Evolutionary conservation across 2,888 invertebrate genomes (phyloP), one percentile per base, ranked within the genome.

Genomic region (Eupithecia abbreviata): DNA sequence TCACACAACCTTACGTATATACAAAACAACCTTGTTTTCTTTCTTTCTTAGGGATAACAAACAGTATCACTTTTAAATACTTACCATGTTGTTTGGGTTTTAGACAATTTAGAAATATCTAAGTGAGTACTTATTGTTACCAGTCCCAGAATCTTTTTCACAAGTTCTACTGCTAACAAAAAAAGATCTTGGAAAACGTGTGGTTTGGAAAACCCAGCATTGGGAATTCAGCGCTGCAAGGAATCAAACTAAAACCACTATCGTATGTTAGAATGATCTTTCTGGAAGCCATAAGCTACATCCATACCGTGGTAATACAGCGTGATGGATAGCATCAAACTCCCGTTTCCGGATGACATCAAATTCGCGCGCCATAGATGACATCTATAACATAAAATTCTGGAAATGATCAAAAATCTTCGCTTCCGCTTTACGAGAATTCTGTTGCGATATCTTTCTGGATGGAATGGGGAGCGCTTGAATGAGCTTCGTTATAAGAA

Each of bases 401-500:
- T 45, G 45, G 69, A 69, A 69, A 47, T 69, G 69, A 69, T 69
- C 69, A 69, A 69, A 68, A 69, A 69, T 69, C 69, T 47, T 47
- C 69, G 69, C 47, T 69, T 69, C 69, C 69, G 69, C 18, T 69
- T 69, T 69, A 69, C 30, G 69, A 47, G 47, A 69, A 69, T 49
- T 9, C 68, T 45, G 18, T 68, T 43, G 12, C 69, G 69, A 49
- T 45, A 69, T 69, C 45, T 18, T 41, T 66, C 66, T 62, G 18
- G 18, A 3, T 41, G 45, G 10, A 42, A 42, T 42, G 66, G 66
- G 42, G 66, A 15, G 45, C 43, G 67, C n/a, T 43, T 68, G 67
- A 68, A 45, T 49, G 45, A 68, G 67, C n/a, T 68, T n/a, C 45
- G 43, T 68, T 18, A 45, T 68, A 68, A 72, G 42, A 43, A 43